Conservation (phyloP, 2,797 vertebrate species). For the Epinephelus awoara region DNA sequence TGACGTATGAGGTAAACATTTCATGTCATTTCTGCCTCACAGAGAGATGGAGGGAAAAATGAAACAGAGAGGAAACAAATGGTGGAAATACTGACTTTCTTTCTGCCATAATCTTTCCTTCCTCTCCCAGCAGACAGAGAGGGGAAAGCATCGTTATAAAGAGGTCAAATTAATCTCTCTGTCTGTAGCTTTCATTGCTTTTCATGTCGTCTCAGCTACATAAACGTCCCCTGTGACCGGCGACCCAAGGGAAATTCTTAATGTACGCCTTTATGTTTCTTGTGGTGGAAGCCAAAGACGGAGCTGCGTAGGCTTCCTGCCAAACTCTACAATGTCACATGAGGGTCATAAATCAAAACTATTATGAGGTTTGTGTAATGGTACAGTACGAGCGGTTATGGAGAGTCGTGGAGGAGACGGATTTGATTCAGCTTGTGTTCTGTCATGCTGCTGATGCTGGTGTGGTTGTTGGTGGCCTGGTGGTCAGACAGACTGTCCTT, state of each 20-base stretch:
- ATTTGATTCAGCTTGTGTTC: slow-evolving; percentile 57
- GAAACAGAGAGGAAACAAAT: neutral
- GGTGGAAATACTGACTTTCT: slow-evolving; percentile 61
- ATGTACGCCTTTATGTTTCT: slow-evolving; percentile 63
- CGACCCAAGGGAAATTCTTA: slow-evolving; percentile 53
- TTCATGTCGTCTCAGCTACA: slow-evolving; percentile 42
- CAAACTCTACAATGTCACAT: slow-evolving; percentile 74
- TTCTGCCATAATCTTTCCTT: slow-evolving; percentile 24
- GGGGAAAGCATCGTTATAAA: slow-evolving; percentile 23
- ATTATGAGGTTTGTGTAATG: slow-evolving; percentile 80
- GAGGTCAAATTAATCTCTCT: slow-evolving; percentile 43
- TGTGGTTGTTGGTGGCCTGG: slow-evolving; percentile 69
- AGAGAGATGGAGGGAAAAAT: slow-evolving; percentile 2
- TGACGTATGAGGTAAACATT: slow-evolving; percentile 68
- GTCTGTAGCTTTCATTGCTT: slow-evolving; percentile 28
- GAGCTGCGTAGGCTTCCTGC: slow-evolving; percentile 61
- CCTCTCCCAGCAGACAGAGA: slow-evolving; percentile 28
- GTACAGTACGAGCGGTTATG: slow-evolving; percentile 55
- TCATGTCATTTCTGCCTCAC: slow-evolving; percentile 46
- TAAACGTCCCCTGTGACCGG: slow-evolving; percentile 37
- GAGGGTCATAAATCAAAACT: slow-evolving; percentile 79
- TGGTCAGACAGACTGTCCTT: slow-evolving; percentile 70
- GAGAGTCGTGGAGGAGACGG: slow-evolving; percentile 48
- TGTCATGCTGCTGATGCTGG: slow-evolving; percentile 63
- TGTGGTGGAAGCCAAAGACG: slow-evolving; percentile 54